phyloP scores from a whole-genome alignment of 1,140 invertebrate genomes.

The Drosophila ohnishii region DNA sequence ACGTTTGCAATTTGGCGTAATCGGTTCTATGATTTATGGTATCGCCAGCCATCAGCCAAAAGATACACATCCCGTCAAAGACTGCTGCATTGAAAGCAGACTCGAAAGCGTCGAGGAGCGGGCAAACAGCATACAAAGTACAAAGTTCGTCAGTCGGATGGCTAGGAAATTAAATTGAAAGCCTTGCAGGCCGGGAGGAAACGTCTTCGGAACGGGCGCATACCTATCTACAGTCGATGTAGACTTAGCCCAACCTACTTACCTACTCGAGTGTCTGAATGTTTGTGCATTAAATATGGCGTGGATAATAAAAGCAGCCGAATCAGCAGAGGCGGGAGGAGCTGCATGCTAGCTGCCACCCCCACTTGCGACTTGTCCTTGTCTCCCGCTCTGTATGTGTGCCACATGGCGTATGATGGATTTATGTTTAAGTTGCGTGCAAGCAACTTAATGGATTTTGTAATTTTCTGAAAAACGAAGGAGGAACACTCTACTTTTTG shows the following conservation, averaged over 20 bases:
- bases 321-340: conserved; percentile 37
- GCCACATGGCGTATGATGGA: conserved; percentile 80
- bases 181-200: conserved; percentile 36
- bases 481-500: conserved; percentile 35
- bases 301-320: conserved; percentile 71
- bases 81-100: conserved; percentile 39
- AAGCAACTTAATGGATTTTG: conserved; percentile 82
- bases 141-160: conserved; percentile 60
- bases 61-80: conserved; percentile 34
- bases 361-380: conserved; percentile 32
- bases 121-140: conserved; percentile 41
- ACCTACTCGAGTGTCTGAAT: conserved; percentile 78
- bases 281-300: conserved; percentile 78
- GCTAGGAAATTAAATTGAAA: conserved; percentile 77
- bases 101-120: conserved; percentile 47
- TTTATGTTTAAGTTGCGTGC: conserved; percentile 82
- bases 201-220: not conserved
- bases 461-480: conserved; percentile 65
- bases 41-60: conserved; percentile 40
- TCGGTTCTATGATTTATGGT: conserved; percentile 54
- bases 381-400: conserved; percentile 45
- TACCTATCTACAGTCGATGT: conserved; percentile 11
- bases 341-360: conserved; percentile 48
- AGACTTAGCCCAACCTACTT: conserved; percentile 69
- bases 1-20: conserved; percentile 53